Evolutionary conservation across 2,888 invertebrate species (phyloP).

Genomic region (Balanococcus diminutus): DNA sequence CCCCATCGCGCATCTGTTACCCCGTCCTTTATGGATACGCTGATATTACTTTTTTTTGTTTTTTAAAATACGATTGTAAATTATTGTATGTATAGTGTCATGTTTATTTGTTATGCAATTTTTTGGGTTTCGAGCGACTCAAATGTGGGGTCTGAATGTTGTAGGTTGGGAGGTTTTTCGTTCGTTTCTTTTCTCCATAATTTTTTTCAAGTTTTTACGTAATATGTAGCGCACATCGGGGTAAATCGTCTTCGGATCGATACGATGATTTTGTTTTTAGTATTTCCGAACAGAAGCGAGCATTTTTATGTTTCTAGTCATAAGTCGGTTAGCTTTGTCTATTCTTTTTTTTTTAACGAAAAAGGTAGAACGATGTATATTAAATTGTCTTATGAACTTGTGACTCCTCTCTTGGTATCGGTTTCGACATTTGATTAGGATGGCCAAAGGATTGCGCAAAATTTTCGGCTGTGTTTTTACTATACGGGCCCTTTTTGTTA

Average conservation of each 20-base stretch:
- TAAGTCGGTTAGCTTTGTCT: conserved; percentile 1
- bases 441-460: background rate
- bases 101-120: background rate
- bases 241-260: background rate
- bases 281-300: background rate
- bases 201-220: background rate
- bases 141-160: background rate
- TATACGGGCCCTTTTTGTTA: background rate
- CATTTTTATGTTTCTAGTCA: conserved; percentile 34
- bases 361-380: background rate
- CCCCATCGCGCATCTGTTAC: background rate
- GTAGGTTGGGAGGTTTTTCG: background rate
- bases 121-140: background rate
- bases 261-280: background rate
- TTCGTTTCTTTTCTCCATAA: background rate
- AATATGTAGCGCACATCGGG: background rate
- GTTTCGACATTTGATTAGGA: background rate
- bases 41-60: background rate
- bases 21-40: background rate
- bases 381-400: background rate
- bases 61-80: background rate
- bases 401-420: background rate
- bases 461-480: conserved; percentile 31
- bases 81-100: background rate
- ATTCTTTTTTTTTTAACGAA: background rate